A percentile compares a stretch with the other conserved stretches of the same genome.
These are phyloP conservation scores for Nibea albiflora DNA, from an alignment of 2,113 vertebrate genomes.

Conservation along the genomic window DNA sequence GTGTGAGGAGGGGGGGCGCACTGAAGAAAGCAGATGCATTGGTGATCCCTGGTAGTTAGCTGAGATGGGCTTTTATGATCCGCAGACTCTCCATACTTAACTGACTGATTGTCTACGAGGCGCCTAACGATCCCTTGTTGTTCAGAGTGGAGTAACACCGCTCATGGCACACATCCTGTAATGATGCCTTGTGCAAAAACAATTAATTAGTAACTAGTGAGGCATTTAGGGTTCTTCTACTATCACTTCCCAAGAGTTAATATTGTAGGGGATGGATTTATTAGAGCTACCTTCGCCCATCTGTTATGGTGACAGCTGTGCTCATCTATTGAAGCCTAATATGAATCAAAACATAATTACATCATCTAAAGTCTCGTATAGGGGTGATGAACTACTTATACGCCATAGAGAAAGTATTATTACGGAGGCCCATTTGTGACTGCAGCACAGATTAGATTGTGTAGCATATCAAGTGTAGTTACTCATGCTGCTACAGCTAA, in stretches of 20 bases:
- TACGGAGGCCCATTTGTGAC: constrained; percentile 18
- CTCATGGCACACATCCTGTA: constrained; percentile 62
- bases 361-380: not conserved
- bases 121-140: constrained; percentile 43
- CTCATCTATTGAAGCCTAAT: constrained; percentile 28
- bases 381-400: not conserved
- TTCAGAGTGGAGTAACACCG: constrained; percentile 36
- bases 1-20: not conserved
- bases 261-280: constrained; percentile 59
- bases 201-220: constrained; percentile 72
- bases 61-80: constrained; percentile 16
- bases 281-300: constrained; percentile 37
- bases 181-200: constrained; percentile 67
- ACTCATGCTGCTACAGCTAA: constrained; percentile 27
- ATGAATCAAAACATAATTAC: constrained; percentile 20
- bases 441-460: constrained; percentile 42
- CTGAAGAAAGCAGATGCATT: not conserved
- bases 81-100: constrained; percentile 4
- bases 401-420: not conserved
- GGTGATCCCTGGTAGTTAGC: constrained; percentile 39
- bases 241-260: constrained; percentile 72
- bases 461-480: constrained; percentile 46
- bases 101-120: constrained; percentile 38
- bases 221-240: constrained; percentile 58
- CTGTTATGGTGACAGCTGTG: constrained; percentile 39